Percentiles rank a stretch among this genome's conserved stretches.
phyloP scores from a whole-genome alignment of 2,113 vertebrate species.

The Mustela nigripes region DNA sequence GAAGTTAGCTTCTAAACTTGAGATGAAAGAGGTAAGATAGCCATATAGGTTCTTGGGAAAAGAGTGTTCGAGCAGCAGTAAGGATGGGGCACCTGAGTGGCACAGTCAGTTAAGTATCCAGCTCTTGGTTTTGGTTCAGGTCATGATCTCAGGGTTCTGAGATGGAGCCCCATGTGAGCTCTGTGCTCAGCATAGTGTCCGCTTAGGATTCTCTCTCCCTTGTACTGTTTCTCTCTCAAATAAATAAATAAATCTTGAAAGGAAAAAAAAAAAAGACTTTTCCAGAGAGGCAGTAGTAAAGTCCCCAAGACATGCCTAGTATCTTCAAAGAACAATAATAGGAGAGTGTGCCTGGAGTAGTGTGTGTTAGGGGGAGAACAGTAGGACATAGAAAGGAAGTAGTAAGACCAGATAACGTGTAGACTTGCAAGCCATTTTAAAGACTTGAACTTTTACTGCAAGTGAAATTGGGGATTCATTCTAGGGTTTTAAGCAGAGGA shows the following conservation, averaged over 20 bases:
- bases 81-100: neutral
- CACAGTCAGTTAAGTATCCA: neutral
- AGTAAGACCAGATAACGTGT: neutral
- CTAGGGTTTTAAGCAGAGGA: slow-evolving; percentile 13
- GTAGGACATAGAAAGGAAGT: neutral
- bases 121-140: neutral
- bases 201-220: neutral
- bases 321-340: neutral
- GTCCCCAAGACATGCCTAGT: neutral
- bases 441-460: slow-evolving; percentile 13
- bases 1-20: neutral
- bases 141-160: neutral
- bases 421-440: neutral
- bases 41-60: neutral
- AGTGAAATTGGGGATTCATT: slow-evolving; percentile 12
- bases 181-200: neutral
- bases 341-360: neutral
- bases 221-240: neutral
- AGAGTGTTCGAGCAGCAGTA: neutral
- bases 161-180: neutral
- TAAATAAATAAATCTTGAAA: neutral
- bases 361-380: neutral
- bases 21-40: slow-evolving; percentile 39
- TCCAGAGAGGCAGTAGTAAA: neutral
- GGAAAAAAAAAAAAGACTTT: neutral